Base-by-base conservation (phyloP, 2,888 invertebrate species). In the Rhagium mordax region DNA sequence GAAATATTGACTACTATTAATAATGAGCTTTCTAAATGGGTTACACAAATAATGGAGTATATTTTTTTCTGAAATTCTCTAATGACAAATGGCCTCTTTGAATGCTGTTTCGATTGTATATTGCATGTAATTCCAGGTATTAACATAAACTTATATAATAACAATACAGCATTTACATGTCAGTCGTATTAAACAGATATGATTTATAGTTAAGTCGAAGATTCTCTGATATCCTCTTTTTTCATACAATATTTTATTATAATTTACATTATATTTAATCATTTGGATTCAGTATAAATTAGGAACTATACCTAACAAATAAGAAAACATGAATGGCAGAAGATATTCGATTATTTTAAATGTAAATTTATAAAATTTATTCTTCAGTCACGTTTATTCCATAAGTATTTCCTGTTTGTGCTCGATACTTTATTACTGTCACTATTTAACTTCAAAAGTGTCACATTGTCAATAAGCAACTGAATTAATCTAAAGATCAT, bases 131-230 rank as follows among this genome's bases (percentile, higher is more conserved):
- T 82, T 77, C 72, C 75, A 67, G 72, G 68, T 71, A 82, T 83
- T 83, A 82, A 75, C 83, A 82, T 83, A 83, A 81, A 77, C 81
- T 82, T 82, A 83, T 79, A 78, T 81, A 82, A 82, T 78, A 81
- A 83, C 84, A 84, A 84, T 84, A 78, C 74, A 74, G 80, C 81
- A 84, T 84, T 83, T 84, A 83, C 77, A 81, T 84, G 83, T 83
- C 82, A 24, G 75, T 74, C 77, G 75, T 73, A 79, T 75, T 69
- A 65, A 65, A 53, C n/a, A 51, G 7, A 72, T 80, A 83, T 84
- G 82, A 84, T 83, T 84, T 83, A 84, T 84, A 75, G 77, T 74
- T 74, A 61, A 76, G 74, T 78, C 74, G 70, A 80, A 79, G 79
- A 81, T 80, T 79, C 78, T 71, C 41, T 70, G 78, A 79, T 77